phyloP scores from a whole-genome alignment of 1,140 invertebrate genomes.

The Zaprionus capensis region DNA sequence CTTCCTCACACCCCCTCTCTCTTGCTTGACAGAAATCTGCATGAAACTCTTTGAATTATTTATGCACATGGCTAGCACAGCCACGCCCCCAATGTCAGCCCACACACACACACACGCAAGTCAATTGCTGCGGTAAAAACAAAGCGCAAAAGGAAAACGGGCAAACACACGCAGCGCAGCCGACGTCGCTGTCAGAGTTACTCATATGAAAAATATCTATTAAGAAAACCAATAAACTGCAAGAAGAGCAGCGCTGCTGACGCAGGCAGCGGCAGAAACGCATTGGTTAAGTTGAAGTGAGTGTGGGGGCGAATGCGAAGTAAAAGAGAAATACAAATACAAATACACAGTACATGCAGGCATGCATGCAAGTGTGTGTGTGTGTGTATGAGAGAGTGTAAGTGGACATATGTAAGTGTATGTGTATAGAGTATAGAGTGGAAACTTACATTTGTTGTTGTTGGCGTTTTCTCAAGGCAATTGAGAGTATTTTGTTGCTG shows the following conservation, averaged over 20 bases:
- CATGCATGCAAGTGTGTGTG: constrained; percentile 10
- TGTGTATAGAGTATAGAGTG: neutral
- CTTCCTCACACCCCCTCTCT: too few relatives aligned
- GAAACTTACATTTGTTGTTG: constrained; percentile 81
- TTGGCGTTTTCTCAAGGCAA: constrained; percentile 74
- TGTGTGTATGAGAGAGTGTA: constrained; percentile 8
- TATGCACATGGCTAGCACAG: constrained; percentile 42
- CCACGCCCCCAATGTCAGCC: constrained; percentile 40
- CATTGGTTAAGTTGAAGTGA: constrained; percentile 3
- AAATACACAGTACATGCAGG: constrained; percentile 14
- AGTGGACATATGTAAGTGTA: neutral
- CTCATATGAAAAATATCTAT: constrained; percentile 64
- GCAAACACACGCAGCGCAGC: constrained; percentile 9
- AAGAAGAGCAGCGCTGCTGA: constrained; percentile 31
- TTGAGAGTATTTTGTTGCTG: constrained; percentile 64
- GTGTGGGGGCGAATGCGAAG: constrained; percentile 72
- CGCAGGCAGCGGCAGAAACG: neutral
- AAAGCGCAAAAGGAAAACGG: constrained; percentile 26
- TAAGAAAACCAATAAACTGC: constrained; percentile 68
- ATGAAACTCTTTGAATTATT: constrained; percentile 43
- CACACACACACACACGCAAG: constrained; percentile 30
- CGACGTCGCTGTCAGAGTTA: constrained; percentile 42
- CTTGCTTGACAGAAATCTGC: constrained; percentile 15
- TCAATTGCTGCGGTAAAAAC: constrained; percentile 37
- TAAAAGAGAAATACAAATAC: constrained; percentile 51